phyloP scores from a whole-genome alignment of 2,888 invertebrate genomes.

The Odontothrips loti region DNA sequence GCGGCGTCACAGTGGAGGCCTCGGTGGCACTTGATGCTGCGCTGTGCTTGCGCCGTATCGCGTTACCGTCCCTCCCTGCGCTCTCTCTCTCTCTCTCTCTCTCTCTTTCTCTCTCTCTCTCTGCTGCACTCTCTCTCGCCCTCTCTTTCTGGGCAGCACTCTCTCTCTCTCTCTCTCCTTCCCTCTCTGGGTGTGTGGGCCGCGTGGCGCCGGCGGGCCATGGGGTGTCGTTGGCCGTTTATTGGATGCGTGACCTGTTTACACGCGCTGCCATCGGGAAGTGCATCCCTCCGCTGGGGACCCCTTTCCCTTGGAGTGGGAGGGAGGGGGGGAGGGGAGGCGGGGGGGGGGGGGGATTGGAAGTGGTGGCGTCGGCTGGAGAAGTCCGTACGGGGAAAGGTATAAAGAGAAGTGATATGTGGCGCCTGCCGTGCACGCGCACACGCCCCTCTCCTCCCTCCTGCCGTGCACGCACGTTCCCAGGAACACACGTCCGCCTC shows the following conservation, averaged over 20 bases:
- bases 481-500: background rate
- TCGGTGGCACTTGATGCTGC: no score
- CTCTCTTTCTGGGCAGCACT: no score
- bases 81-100: no score
- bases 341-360: background rate
- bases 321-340: background rate
- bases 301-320: no score
- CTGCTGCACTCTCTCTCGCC: no score
- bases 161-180: no score
- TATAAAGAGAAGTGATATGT: conserved; percentile 27
- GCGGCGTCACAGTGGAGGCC: no score
- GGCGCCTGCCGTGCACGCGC: conserved; percentile 9
- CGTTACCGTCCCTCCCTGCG: no score
- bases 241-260: conserved; percentile 24
- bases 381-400: background rate
- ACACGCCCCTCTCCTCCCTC: background rate
- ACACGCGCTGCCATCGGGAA: conserved; percentile 18
- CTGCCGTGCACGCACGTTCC: conserved; percentile 1
- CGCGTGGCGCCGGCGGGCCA: background rate
- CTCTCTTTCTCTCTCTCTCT: no score
- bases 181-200: background rate
- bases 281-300: background rate
- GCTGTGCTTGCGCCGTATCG: no score
- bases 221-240: conserved; percentile 16
- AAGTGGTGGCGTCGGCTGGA: background rate